Evolutionary conservation across 2,888 invertebrate genomes (phyloP).

Genomic region (Leptogaster cylindrica): DNA sequence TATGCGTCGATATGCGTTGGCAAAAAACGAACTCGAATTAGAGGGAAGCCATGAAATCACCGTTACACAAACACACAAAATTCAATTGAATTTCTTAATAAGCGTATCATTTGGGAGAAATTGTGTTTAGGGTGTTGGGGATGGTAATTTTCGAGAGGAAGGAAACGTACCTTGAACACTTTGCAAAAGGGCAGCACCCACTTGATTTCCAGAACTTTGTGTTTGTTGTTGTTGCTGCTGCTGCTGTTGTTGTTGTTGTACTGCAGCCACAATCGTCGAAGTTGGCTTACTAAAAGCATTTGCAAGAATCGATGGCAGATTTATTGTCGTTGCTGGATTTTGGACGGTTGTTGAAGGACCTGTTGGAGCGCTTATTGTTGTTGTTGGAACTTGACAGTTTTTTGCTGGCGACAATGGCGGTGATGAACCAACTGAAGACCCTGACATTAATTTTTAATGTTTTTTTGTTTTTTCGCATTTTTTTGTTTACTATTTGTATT

Average conservation of each 20-base stretch:
- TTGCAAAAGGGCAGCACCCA: constrained; percentile 59
- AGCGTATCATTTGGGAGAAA: too few species aligned
- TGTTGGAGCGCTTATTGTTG: neutral
- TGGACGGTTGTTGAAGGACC: neutral
- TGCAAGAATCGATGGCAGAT: constrained; percentile 25
- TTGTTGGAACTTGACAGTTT: constrained; percentile 37
- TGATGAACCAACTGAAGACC: constrained; percentile 43
- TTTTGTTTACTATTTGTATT: constrained; percentile 8
- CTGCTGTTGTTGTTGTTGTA: constrained; percentile 28
- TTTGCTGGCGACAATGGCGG: constrained; percentile 48
- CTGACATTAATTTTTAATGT: constrained; percentile 25
- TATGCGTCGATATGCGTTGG: too few species aligned
- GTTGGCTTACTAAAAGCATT: constrained; percentile 27
- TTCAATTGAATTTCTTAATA: too few species aligned
- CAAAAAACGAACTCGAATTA: too few species aligned
- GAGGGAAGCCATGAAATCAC: too few species aligned
- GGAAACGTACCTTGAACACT: constrained; percentile 62
- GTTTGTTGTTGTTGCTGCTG: constrained; percentile 37
- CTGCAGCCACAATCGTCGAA: neutral
- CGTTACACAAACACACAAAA: too few species aligned
- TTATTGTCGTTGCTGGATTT: constrained; percentile 2
- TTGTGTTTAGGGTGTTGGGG: neutral
- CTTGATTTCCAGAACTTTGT: constrained; percentile 43
- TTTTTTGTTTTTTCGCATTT: constrained; percentile 8
- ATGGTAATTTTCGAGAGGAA: too few species aligned